Evolutionary conservation across 2,888 invertebrate species (phyloP), one percentile per base, ranked within the genome.

Genomic region (Margaritifera margaritifera): DNA sequence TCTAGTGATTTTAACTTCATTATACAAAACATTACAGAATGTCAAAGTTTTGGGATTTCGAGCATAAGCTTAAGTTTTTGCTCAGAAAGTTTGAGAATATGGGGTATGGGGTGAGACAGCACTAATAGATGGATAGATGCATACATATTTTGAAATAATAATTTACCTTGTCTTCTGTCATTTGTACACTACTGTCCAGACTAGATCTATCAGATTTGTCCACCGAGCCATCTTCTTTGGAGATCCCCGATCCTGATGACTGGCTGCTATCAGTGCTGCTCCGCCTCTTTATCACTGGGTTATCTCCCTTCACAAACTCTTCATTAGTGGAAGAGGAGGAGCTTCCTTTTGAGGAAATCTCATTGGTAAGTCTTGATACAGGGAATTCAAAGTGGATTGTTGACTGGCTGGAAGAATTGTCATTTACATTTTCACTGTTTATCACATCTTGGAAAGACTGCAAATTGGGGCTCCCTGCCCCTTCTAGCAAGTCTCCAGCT

Each of bases 121-220:
- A 6, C 42, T 42, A 42, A 24, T 2, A 19, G 6, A 20, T 19
- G n/a, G 20, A 27, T 55, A 55, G 51, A 62, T n/a, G 6, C 4
- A 5, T 8, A 22, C 6, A 27, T 55, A 53, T 31, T 64, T 25
- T 25, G 31, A 18, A 42, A 20, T 42, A 6, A 62, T 58, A 15
- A 69, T 65, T 64, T 57, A 85, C 85, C 82, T 81, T 84, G n/a
- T 83, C 83, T 57, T 82, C 81, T 0, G 72, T 72, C 54, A 69
- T 74, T 54, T 68, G 68, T 25, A 76, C 71, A 6, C 69, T 56
- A 66, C 70, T 79, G 53, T 82, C 80, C 54, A 76, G 73, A 65
- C 77, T 81, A 31, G 75, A 65, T 20, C 68, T 24, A 6, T 71
- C 70, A 1, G 25, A 20, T 63, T 59, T 19, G 61, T 64, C 22